Base-by-base conservation (phyloP, 30 jellyfish, hydroid and myxozoan species). In the Turritopsis rubra region DNA sequence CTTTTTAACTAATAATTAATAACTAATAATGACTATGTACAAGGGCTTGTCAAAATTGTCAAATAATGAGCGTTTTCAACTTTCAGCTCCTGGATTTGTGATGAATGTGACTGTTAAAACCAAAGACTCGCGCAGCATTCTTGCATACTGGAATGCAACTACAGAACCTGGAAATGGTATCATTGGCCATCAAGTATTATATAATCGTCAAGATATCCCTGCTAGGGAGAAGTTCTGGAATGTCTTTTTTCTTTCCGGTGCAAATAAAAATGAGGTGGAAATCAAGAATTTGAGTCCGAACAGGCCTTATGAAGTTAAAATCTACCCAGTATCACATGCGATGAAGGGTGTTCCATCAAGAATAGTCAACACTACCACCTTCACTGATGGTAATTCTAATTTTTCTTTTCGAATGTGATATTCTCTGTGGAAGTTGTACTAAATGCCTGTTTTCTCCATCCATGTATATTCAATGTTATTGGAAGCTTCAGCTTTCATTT, bases 291-390 rank as follows among this genome's bases (percentile, higher is more conserved):
- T 93, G n/a, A 52, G 71, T 23, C 99, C 99, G 7, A 79, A 75
- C 76, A 84, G 95, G 7, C 41, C 75, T 13, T 93, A 93, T 87
- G 89, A 86, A 18, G 60, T 93, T 31, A 71, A 72, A 22, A 96
- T 93, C 79, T 29, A 66, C 25, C 96, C 99, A 13, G 79, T 75
- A 85, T 84, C 96, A 5, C 79, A 80, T 53, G 83, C 86, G 20
- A 90, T 90, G 52, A n/a, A 74, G 28, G 99, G 99, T 18, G 97
- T 95, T 0, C 88, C 89, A 0, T 88, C 99, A 8, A 87, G 79
- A 26, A 86, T 90, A 28, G 72, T 72, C 22, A 71, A 68, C 26
- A 81, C 84, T 17, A 72, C 27, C 74, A 93, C 99, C 19, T 24
- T 88, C 81, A 89, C 87, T 75, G 99, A 93, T 75, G 84, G 99